Evolutionary conservation across 2,113 vertebrate genomes (phyloP), one percentile per base, ranked within the genome.

Genomic region (Coracopsis vasa): DNA sequence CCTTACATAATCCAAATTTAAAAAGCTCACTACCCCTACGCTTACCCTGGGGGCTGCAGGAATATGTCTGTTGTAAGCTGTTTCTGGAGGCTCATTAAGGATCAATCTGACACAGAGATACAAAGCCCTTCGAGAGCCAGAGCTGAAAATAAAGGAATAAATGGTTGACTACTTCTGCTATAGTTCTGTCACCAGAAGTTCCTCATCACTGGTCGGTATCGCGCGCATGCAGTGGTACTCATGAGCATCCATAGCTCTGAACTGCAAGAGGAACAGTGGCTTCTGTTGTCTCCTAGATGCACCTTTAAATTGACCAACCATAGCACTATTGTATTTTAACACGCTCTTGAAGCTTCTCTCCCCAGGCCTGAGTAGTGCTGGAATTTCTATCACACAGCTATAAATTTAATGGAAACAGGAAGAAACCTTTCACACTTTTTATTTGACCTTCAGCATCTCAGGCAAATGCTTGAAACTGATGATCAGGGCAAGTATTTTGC

Each of bases 1-100:
- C 94, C 94, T 97, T 95, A 94, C 83, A 93, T 96, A 96, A 97
- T 92, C 86, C 83, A 78, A 47, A 94, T 86, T 90, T 65, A 24
- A 74, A 90, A 94, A 86, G 90, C 96, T 94, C n/a, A 6, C 41
- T 92, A 50, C 79, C 93, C 82, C 87, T 94, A 35, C 7, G 27
- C 84, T 71, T 83, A 67, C 29, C 33, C 27, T 58, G 58, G 64
- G 83, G 85, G 27, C 71, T 95, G 73, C 73, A 87, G 86, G 80
- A 80, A 80, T 53, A 54, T 16, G 27, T 69, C 64, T 82, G 81
- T 69, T 94, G 21, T 61, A 24, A 69, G 71, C 10, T 47, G 58
- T 65, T 86, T 75, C 47, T 75, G 25, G 31, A 72, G 83, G 18
- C 65, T 93, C 0, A 0, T 80, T 72, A 5, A 3, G 29, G 60